phyloP scores from a whole-genome alignment of 2,888 invertebrate genomes.

The Stenolophus ochropezus region DNA sequence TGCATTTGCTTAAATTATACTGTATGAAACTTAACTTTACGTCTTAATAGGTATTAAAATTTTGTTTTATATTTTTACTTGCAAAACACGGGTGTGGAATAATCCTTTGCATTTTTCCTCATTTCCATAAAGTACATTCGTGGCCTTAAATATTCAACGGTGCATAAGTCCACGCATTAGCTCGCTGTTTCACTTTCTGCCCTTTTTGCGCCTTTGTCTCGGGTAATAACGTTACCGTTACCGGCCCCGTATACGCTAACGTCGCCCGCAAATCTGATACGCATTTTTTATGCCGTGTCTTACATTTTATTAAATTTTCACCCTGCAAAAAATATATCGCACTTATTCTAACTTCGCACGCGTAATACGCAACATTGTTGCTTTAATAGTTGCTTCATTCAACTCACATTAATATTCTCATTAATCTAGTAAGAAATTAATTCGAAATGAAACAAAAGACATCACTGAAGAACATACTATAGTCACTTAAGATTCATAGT shows the following conservation, averaged over 20 bases:
- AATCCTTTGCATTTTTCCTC: slow-evolving; percentile 30
- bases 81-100: slow-evolving; percentile 13
- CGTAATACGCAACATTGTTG: no score
- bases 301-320: not conserved
- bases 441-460: no score
- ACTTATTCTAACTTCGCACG: no score
- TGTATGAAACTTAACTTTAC: slow-evolving; percentile 52
- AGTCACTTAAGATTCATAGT: no score
- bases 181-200: not conserved
- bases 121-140: slow-evolving; percentile 36
- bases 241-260: not conserved
- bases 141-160: not conserved
- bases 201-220: not conserved
- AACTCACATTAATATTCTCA: no score
- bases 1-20: slow-evolving; percentile 53
- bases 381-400: no score
- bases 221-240: not conserved
- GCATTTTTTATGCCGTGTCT: not conserved
- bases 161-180: not conserved
- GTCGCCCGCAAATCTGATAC: not conserved
- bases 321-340: no score
- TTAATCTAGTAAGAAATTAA: no score
- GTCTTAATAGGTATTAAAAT: slow-evolving; percentile 51
- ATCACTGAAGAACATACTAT: no score
- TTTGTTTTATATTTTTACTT: slow-evolving; percentile 47